Evolutionary conservation across 2,113 vertebrate species (phyloP).

Genomic region (Picathartes gymnocephalus): DNA sequence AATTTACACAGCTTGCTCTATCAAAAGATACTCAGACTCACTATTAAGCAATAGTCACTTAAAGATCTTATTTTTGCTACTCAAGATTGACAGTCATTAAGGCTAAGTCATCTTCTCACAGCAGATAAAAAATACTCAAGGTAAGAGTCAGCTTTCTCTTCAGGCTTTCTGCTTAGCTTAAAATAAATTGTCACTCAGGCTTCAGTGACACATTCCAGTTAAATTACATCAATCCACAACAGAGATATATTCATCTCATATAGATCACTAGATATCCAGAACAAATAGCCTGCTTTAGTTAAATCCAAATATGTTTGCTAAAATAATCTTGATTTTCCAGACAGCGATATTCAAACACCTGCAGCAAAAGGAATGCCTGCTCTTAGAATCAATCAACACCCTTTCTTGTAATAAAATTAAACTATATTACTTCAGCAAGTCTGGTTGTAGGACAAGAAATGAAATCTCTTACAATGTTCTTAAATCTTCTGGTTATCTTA

Average conservation of each 20-base stretch:
- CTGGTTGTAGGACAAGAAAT: background rate
- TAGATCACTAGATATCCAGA: background rate
- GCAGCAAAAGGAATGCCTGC: background rate
- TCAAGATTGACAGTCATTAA: background rate
- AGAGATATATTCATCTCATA: background rate
- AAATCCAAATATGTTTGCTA: background rate
- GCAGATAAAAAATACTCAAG: background rate
- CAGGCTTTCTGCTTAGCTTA: background rate
- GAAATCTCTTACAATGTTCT: background rate
- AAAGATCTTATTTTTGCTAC: background rate
- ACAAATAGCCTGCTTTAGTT: background rate
- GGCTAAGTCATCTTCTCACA: background rate
- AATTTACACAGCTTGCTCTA: background rate
- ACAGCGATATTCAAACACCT: background rate
- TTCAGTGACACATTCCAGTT: background rate
- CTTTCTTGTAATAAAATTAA: background rate
- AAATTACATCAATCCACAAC: background rate
- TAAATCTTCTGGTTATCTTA: background rate
- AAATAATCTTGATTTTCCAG: background rate
- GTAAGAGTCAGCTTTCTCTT: background rate
- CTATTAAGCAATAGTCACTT: slow-evolving; percentile 8
- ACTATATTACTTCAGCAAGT: background rate
- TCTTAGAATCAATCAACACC: background rate
- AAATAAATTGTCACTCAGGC: background rate
- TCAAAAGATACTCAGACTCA: background rate